Base-by-base conservation (phyloP, 2,888 invertebrate genomes). In the Lasioglossum morio region DNA sequence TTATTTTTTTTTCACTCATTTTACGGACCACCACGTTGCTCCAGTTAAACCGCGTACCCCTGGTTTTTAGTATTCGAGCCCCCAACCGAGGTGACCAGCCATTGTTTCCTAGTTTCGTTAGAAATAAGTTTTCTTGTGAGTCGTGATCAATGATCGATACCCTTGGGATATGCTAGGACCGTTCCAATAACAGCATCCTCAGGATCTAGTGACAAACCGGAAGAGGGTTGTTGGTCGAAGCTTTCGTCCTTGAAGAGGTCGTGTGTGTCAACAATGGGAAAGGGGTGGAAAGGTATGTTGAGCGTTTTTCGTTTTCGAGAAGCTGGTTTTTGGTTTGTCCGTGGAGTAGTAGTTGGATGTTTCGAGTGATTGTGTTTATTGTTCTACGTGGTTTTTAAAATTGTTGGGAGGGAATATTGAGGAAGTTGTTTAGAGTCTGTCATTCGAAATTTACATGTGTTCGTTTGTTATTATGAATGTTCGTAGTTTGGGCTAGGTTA, bases 211-310 rank as follows among this genome's bases (percentile, higher is more conserved):
- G 85, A 73, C 40, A 57, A 53, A 27, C n/a, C 43, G 60, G 79
- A 53, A 79, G 60, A 77, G 63, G 81, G 70, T 66, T 23, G 37
- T 8, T 74, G 27, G 48, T 43, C 63, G n/a, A 53, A 63, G 27
- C 60, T 16, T 63, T 40, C 14, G 60, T 72, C 46, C 34, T 23
- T 14, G 46, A 23, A 60, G 19, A n/a, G 34, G n/a, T 73, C 19
- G 46, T 23, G 63, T 70, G 27, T 63, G 23, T 27, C 43, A 43
- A 89, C 86, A 69, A 94, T 94, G 94, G 92, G 93, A 87, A 94
- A 94, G 91, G 83, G 92, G 83, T 93, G 92, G 91, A 92, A 93
- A 93, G 94, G 94, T 94, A 94, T 72, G 93, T 92, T 81, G 23
- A 43, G 53, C 16, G 34, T 27, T 40, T 37, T 10, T 46, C 14